Evolutionary conservation across 2,113 vertebrate species (phyloP).

Genomic region (Calidris pugnax): DNA sequence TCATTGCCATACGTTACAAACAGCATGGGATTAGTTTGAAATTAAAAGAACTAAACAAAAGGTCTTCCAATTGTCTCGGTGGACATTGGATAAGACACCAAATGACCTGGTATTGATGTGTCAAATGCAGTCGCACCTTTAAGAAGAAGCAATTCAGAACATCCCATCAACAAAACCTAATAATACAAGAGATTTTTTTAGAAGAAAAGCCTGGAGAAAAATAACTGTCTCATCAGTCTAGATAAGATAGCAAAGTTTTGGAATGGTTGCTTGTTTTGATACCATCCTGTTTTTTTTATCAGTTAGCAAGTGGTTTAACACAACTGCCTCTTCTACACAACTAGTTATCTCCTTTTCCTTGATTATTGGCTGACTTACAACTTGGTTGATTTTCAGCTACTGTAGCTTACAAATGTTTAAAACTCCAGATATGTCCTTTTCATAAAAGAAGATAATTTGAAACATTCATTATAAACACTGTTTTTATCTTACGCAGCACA

Average conservation of each 20-base stretch:
- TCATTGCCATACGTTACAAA: conserved; percentile 58
- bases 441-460: neutral
- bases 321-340: neutral
- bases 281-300: neutral
- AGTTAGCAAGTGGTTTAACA: neutral
- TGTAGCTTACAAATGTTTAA: neutral
- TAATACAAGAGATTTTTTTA: conserved; percentile 46
- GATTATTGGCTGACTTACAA: neutral
- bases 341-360: neutral
- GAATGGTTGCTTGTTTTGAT: neutral
- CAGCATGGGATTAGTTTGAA: conserved; percentile 61
- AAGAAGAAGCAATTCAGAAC: conserved; percentile 52
- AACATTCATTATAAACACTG: neutral
- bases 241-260: neutral
- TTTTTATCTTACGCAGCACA: neutral
- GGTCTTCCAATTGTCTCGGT: conserved; percentile 44
- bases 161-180: conserved; percentile 45
- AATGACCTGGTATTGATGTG: conserved; percentile 42
- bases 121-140: conserved; percentile 47
- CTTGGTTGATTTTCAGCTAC: neutral
- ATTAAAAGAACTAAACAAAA: conserved; percentile 56
- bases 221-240: neutral
- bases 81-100: conserved; percentile 56
- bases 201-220: conserved; percentile 14
- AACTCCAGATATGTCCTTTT: neutral